Evolutionary conservation across 2,888 invertebrate genomes (phyloP).

Genomic region (Trypoxylon attenuatum): DNA sequence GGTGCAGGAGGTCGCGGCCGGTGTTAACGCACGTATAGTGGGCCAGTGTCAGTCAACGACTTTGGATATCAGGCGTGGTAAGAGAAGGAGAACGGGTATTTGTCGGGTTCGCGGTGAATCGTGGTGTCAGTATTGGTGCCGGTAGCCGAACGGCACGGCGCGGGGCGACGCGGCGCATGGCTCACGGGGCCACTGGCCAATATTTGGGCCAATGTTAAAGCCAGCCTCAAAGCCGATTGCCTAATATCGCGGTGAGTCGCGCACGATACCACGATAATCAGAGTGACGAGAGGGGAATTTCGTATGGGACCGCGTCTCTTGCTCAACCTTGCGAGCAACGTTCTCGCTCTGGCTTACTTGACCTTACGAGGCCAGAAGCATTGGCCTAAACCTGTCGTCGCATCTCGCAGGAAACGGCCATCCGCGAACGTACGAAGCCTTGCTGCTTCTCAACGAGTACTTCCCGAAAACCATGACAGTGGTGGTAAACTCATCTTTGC

Average conservation of each 20-base stretch:
- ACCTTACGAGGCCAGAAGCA: no score
- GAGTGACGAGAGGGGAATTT: slow-evolving; percentile 39
- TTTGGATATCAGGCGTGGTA: slow-evolving; percentile 29
- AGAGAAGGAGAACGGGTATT: background rate
- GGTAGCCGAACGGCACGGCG: slow-evolving; percentile 14
- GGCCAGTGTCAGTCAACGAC: slow-evolving; percentile 69
- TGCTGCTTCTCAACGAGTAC: background rate
- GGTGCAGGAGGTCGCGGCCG: no score
- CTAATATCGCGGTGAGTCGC: slow-evolving; percentile 44
- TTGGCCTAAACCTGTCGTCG: no score
- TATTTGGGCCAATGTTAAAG: slow-evolving; percentile 71
- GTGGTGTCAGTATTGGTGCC: background rate
- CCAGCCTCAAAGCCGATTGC: slow-evolving; percentile 52
- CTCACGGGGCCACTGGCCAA: slow-evolving; percentile 68
- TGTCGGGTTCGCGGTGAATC: background rate
- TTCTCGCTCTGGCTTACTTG: slow-evolving; percentile 23
- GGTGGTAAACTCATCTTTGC: background rate
- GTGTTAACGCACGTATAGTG: slow-evolving; percentile 65
- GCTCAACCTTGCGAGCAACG: slow-evolving; percentile 39
- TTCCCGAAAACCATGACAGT: background rate
- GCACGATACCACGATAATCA: slow-evolving; percentile 30
- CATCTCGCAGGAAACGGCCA: no score
- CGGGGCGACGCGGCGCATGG: no score
- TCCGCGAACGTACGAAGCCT: no score
- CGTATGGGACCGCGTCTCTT: slow-evolving; percentile 30